phyloP scores from a whole-genome alignment of 2,113 vertebrate species.

The Neolamprologus hecqui region DNA sequence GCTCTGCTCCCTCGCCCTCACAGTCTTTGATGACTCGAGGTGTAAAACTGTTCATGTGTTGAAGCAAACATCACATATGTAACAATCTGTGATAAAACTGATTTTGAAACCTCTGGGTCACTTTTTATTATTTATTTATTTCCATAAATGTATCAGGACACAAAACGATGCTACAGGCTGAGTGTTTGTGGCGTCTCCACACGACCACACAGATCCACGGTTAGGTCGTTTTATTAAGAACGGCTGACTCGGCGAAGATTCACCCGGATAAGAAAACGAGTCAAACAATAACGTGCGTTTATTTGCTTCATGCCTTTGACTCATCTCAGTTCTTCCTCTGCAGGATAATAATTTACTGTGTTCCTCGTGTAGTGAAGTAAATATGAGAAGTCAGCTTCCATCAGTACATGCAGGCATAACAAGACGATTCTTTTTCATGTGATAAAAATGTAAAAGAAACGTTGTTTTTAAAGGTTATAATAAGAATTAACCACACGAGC shows the following conservation, averaged over 20 bases:
- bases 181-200: not conserved
- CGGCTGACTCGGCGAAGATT: not conserved
- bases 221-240: not conserved
- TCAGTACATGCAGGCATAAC: fast-evolving
- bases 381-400: not conserved
- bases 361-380: not conserved
- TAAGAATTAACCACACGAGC: not conserved
- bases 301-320: not conserved
- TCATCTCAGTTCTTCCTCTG: not conserved
- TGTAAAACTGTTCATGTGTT: not conserved
- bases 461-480: fast-evolving
- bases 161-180: fast-evolving
- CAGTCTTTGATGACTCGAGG: not conserved
- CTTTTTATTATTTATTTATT: not conserved
- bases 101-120: not conserved
- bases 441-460: not conserved
- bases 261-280: not conserved
- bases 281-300: not conserved
- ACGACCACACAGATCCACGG: fast-evolving
- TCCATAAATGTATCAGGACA: not conserved
- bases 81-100: not conserved
- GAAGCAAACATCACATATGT: not conserved
- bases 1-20: not conserved
- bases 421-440: fast-evolving
- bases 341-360: not conserved